Evolutionary conservation across 2,888 invertebrate species (phyloP).

Genomic region (Deilephila porcellus): DNA sequence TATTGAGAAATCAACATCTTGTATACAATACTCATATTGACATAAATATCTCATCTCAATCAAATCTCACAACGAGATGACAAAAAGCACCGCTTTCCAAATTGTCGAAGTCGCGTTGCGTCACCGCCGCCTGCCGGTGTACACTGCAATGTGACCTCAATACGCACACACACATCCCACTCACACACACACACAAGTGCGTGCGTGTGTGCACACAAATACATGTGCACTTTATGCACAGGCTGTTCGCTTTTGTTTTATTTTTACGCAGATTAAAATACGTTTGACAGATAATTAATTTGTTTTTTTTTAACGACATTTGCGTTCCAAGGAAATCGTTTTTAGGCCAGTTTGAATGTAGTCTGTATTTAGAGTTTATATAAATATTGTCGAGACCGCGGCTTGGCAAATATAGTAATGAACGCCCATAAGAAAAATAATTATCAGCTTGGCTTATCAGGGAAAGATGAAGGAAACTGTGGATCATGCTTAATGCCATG

Average conservation of each 20-base stretch:
- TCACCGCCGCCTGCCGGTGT: slow-evolving; percentile 53
- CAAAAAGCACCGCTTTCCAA: slow-evolving; percentile 25
- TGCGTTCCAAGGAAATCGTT: neutral
- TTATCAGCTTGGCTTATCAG: too few species aligned
- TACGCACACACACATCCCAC: slow-evolving; percentile 59
- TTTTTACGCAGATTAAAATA: slow-evolving; percentile 38
- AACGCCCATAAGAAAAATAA: too few species aligned
- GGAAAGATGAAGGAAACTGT: too few species aligned
- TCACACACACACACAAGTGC: slow-evolving; percentile 52
- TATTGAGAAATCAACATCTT: neutral
- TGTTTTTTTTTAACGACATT: slow-evolving; percentile 35
- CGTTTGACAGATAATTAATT: slow-evolving; percentile 22
- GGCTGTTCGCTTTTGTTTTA: slow-evolving; percentile 57
- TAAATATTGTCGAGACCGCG: too few species aligned
- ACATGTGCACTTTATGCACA: slow-evolving; percentile 56
- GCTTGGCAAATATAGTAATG: too few species aligned
- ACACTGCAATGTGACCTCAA: slow-evolving; percentile 77
- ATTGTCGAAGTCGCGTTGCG: slow-evolving; percentile 29
- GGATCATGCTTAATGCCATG: too few species aligned
- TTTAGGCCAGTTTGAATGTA: slow-evolving; percentile 1
- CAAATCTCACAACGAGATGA: neutral
- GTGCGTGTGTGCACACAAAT: slow-evolving; percentile 57
- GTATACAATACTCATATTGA: slow-evolving; percentile 3
- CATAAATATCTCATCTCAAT: slow-evolving; percentile 13
- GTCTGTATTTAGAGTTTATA: neutral